Evolutionary conservation across 2,888 invertebrate species (phyloP), one percentile per base, ranked within the genome.

Genomic region (Melolontha melolontha): DNA sequence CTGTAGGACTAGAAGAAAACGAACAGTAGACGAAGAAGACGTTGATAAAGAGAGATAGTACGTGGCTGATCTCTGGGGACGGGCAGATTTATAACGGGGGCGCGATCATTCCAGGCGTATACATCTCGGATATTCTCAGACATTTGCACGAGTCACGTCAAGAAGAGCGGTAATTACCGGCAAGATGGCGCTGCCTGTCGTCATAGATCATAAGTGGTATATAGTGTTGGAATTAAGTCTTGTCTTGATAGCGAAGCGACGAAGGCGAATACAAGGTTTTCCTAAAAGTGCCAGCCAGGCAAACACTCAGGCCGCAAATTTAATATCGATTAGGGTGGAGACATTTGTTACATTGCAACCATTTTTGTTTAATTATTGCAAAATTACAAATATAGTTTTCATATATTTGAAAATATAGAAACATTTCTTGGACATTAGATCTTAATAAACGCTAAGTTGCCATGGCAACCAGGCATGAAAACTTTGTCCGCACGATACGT

Each of bases 1-100:
- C 22, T 8, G 27, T 27, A 27, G 29, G 42, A 29, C 39, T 44
- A 16, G 54, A 52, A 52, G 12, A 44, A 27, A 51, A 65, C 52
- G 65, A 52, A 54, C 34, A 1, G 8, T 8, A 52, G 65, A 54
- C 52, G 54, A 54, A 34, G 50, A 68, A 71, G 79, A 79, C 79
- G 75, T 73, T 79, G 80, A 81, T 79, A 78, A 79, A 81, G 76
- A 71, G 80, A 78, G 81, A 81, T 80, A 77, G 78, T 73, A 79
- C 81, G 80, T 79, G 79, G 77, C 72, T 77, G 79, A 79, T 80
- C 79, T 77, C 74, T 39, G 51, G 69, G 73, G 70, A 71, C 68
- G 67, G 68, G 75, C 76, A 77, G 78, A 80, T 80, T 80, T 80
- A 80, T 79, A 75, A 75, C 77, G 72, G 69, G 75, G 68, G 75